Evolutionary conservation across 2,888 invertebrate species (phyloP).

Genomic region (Idaea dimidiata): DNA sequence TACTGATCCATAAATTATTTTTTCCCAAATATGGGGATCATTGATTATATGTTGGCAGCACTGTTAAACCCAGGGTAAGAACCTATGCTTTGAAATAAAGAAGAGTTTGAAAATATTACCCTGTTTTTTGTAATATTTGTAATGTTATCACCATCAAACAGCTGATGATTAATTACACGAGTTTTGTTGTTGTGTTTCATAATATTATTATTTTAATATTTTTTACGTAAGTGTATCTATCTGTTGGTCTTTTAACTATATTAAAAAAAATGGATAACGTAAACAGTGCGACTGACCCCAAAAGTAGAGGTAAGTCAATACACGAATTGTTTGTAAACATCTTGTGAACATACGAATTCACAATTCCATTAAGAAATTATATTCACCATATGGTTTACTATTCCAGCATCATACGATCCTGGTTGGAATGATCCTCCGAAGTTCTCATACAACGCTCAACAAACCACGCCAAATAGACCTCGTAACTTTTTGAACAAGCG

Average conservation of each 20-base stretch:
- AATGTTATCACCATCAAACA: not conserved
- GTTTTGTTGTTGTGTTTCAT: not conserved
- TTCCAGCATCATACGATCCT: slow-evolving; percentile 70
- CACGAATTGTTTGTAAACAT: not conserved
- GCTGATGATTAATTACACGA: too few relatives aligned
- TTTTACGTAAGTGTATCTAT: not conserved
- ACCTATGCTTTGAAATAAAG: not conserved
- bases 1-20: not conserved
- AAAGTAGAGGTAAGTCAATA: slow-evolving; percentile 39
- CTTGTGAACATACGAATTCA: slow-evolving; percentile 6
- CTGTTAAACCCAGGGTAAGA: not conserved
- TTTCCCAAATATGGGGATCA: not conserved
- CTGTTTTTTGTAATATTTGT: too few relatives aligned
- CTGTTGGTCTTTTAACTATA: not conserved
- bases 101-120: not conserved
- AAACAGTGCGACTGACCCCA: slow-evolving; percentile 36
- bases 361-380: not conserved
- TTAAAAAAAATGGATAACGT: slow-evolving; percentile 13
- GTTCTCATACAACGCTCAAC: slow-evolving; percentile 67
- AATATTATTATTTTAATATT: not conserved
- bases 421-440: slow-evolving; percentile 82
- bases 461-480: slow-evolving; percentile 61
- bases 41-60: not conserved
- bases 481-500: slow-evolving; percentile 76
- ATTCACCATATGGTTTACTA: slow-evolving; percentile 5